These are phyloP conservation scores for Drosophila leonis DNA, from an alignment of 2,888 invertebrate species.

Conservation along the genomic window DNA sequence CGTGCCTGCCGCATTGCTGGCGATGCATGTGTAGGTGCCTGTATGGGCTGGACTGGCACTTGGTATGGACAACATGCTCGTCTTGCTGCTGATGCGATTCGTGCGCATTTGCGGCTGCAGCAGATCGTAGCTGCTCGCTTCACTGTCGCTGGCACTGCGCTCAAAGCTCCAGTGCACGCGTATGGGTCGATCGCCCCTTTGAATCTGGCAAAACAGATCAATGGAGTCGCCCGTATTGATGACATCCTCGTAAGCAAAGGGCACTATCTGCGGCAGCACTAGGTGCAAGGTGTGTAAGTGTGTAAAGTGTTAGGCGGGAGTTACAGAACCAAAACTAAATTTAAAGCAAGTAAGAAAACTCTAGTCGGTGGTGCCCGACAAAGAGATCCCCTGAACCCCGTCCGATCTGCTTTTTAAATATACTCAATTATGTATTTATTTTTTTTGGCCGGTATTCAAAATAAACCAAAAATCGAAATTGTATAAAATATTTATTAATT, in stretches of 20 bases:
- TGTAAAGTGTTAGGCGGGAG: slow-evolving; percentile 15
- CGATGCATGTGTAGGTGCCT: slow-evolving; percentile 91
- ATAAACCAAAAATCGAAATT: too few relatives aligned
- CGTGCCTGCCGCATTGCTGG: slow-evolving; percentile 90
- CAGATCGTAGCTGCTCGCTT: slow-evolving; percentile 46
- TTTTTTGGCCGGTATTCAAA: too few relatives aligned
- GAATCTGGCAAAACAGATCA: slow-evolving; percentile 90
- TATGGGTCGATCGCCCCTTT: slow-evolving; percentile 90
- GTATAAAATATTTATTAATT: too few relatives aligned
- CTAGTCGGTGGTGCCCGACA: too few relatives aligned
- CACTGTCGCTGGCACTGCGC: slow-evolving; percentile 69
- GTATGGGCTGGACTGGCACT: slow-evolving; percentile 89
- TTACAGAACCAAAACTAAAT: slow-evolving; percentile 30
- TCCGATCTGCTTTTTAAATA: too few relatives aligned
- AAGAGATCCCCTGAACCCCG: too few relatives aligned
- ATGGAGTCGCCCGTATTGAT: slow-evolving; percentile 90
- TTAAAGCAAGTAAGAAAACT: too few relatives aligned
- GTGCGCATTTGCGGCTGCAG: slow-evolving; percentile 86
- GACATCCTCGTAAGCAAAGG: slow-evolving; percentile 91
- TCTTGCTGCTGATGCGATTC: slow-evolving; percentile 88
- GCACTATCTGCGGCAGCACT: slow-evolving; percentile 92
- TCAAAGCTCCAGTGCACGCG: slow-evolving; percentile 89
- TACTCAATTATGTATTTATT: too few relatives aligned
- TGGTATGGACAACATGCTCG: slow-evolving; percentile 88
- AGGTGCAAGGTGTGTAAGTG: slow-evolving; percentile 47